Evolutionary conservation across 2,888 invertebrate species (phyloP).

Genomic region (Bibio marci): DNA sequence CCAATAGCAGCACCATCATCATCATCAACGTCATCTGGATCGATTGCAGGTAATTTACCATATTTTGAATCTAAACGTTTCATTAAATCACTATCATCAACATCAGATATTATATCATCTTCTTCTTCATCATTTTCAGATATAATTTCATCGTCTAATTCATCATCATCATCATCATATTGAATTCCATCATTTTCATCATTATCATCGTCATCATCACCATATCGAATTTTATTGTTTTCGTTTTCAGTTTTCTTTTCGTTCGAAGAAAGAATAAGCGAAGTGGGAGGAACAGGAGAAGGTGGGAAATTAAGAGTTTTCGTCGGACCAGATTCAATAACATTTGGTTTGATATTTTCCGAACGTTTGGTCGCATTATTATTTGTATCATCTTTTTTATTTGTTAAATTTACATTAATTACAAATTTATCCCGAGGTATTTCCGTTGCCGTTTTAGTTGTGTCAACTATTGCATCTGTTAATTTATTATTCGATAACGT

Average conservation of each 20-base stretch:
- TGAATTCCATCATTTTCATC: constrained; percentile 13
- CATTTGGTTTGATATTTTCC: too few relatives aligned
- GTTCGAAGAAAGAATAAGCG: not conserved
- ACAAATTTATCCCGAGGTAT: too few relatives aligned
- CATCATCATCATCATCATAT: constrained; percentile 24
- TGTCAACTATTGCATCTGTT: too few relatives aligned
- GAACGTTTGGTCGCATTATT: too few relatives aligned
- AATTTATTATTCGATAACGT: too few relatives aligned
- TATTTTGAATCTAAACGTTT: constrained; percentile 56
- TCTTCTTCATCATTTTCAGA: constrained; percentile 33
- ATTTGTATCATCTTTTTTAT: too few relatives aligned
- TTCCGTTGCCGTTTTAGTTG: too few relatives aligned
- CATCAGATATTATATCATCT: constrained; percentile 39
- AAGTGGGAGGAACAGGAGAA: constrained; percentile 6
- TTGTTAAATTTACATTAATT: too few relatives aligned
- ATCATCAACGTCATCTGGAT: constrained; percentile 21
- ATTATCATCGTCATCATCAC: constrained; percentile 12
- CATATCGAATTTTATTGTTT: constrained; percentile 7
- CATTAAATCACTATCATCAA: constrained; percentile 51
- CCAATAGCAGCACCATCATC: constrained; percentile 16
- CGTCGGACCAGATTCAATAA: not conserved
- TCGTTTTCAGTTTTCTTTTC: constrained; percentile 7
- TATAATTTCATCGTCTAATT: constrained; percentile 24
- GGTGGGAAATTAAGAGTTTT: too few relatives aligned
- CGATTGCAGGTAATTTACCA: constrained; percentile 43